These are phyloP conservation scores for Pectinophora gossypiella DNA, from an alignment of 1,140 invertebrate species.

Conservation along the genomic window DNA sequence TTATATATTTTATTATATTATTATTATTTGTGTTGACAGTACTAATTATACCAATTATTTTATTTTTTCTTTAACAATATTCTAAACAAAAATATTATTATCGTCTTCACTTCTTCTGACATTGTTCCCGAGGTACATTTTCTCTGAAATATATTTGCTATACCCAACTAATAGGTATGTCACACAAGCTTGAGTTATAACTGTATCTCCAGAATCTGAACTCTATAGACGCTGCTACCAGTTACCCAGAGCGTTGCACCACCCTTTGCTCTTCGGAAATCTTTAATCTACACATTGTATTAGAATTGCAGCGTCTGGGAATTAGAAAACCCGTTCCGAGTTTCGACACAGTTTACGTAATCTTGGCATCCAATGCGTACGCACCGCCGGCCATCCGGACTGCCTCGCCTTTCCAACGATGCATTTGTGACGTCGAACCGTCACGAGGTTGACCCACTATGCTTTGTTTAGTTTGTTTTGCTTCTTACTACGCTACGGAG, in stretches of 20 bases:
- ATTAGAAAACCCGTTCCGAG: conserved; percentile 27
- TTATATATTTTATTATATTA: too few relatives aligned
- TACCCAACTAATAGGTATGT: not conserved
- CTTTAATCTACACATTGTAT: conserved; percentile 2
- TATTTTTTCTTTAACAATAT: too few relatives aligned
- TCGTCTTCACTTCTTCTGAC: too few relatives aligned
- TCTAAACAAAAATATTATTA: too few relatives aligned
- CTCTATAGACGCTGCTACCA: not conserved
- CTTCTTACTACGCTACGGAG: too few relatives aligned
- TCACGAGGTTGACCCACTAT: not conserved
- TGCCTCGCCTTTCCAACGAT: not conserved
- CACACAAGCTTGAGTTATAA: not conserved
- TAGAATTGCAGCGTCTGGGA: conserved; percentile 17
- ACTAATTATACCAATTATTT: too few relatives aligned
- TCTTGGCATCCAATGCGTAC: conserved; percentile 1
- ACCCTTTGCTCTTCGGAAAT: not conserved
- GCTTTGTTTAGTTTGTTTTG: too few relatives aligned
- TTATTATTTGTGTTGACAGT: too few relatives aligned
- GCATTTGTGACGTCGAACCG: not conserved
- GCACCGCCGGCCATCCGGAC: conserved; percentile 1
- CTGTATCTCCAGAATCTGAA: not conserved
- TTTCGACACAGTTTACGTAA: conserved; percentile 24
- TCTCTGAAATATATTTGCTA: too few relatives aligned
- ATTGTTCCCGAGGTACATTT: too few relatives aligned
- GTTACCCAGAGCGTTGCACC: not conserved